A percentile compares a stretch with the other conserved stretches of the same genome.
Evolutionary conservation across 2,113 vertebrate species (phyloP).

Genomic region (Oryctolagus cuniculus): DNA sequence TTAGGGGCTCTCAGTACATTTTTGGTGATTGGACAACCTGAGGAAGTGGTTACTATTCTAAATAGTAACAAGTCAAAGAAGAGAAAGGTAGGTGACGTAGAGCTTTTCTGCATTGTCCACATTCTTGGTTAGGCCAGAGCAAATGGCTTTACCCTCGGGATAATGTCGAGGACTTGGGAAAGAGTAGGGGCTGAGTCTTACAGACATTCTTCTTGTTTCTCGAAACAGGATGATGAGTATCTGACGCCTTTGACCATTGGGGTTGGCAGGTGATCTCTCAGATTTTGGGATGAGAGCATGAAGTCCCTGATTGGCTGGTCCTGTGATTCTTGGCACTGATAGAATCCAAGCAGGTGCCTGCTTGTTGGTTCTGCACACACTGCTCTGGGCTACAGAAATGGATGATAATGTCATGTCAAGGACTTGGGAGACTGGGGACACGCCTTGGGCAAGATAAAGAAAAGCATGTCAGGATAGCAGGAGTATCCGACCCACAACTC

Average conservation of each 20-base stretch:
- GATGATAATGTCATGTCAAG: not conserved
- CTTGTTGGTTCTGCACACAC: not conserved
- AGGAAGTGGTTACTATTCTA: slow-evolving; percentile 20
- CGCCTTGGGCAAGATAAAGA: slow-evolving; percentile 51
- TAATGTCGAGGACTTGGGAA: too few relatives aligned
- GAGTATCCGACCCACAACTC: slow-evolving; percentile 18
- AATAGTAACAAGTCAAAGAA: not conserved
- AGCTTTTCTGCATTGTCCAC: not conserved
- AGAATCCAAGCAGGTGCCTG: not conserved
- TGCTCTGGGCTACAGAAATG: not conserved
- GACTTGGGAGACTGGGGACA: not conserved
- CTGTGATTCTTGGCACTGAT: not conserved
- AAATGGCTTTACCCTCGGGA: not conserved
- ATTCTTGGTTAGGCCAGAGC: not conserved
- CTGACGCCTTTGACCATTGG: slow-evolving; percentile 25
- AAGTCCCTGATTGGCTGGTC: not conserved
- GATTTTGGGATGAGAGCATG: slow-evolving; percentile 24
- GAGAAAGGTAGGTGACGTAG: not conserved
- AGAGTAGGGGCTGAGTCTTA: slow-evolving; percentile 12
- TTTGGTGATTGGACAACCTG: slow-evolving; percentile 7
- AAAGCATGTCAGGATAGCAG: slow-evolving; percentile 18
- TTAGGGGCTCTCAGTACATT: not conserved
- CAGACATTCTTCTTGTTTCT: not conserved
- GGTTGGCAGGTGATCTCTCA: slow-evolving; percentile 35
- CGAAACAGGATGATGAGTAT: slow-evolving; percentile 12